Conservation (phyloP, 1,140 invertebrate genomes). For the Drosophila murphyi region DNA sequence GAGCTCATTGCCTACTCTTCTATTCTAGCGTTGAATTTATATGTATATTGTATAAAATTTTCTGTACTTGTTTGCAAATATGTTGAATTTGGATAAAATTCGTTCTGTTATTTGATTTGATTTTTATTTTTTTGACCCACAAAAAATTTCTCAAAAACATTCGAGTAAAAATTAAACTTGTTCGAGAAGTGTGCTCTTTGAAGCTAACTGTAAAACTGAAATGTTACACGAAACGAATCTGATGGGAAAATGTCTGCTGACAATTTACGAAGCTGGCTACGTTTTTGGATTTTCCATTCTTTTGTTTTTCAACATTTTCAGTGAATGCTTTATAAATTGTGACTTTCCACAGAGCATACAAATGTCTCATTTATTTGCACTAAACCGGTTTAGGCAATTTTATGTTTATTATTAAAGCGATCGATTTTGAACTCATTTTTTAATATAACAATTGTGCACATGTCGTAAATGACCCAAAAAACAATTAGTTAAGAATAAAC, state of each 20-base stretch:
- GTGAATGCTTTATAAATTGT: too few species aligned
- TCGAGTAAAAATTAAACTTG: slow-evolving; percentile 24
- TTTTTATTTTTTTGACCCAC: background rate
- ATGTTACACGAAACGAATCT: background rate
- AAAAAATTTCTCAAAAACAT: slow-evolving; percentile 28
- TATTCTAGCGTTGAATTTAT: too few species aligned
- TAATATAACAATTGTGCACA: too few species aligned
- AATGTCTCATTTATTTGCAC: too few species aligned
- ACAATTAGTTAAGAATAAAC: too few species aligned
- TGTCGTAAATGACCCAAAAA: too few species aligned
- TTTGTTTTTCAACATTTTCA: too few species aligned
- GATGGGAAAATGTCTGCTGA: background rate
- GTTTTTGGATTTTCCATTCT: background rate
- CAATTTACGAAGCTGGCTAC: background rate
- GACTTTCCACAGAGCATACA: too few species aligned
- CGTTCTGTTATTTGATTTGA: background rate
- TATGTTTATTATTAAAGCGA: too few species aligned
- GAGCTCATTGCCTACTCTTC: slow-evolving; percentile 2
- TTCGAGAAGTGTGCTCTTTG: slow-evolving; percentile 28
- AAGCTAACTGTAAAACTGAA: slow-evolving; percentile 37
- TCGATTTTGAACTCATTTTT: too few species aligned
- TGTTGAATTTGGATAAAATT: slow-evolving; percentile 25
- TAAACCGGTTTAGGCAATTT: too few species aligned
- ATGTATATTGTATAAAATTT: background rate
- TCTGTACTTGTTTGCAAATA: background rate